These are phyloP conservation scores for Smutsia temminckii DNA, from an alignment of 2,797 vertebrate species.

Conservation along the genomic window DNA sequence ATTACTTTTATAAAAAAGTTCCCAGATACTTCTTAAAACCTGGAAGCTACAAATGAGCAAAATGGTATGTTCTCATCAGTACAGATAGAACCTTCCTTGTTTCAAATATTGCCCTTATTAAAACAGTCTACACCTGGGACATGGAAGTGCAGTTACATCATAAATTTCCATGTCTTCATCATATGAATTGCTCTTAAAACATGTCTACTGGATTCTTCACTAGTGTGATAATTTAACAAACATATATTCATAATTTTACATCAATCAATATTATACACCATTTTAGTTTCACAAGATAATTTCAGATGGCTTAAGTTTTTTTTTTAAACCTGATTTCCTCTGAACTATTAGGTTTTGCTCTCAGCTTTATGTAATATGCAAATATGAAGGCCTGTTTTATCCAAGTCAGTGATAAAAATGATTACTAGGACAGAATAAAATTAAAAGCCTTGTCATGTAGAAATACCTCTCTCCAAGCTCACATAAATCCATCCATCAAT, in stretches of 20 bases:
- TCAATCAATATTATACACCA: background rate
- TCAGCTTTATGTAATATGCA: conserved; percentile 17
- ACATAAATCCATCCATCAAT: background rate
- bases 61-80: background rate
- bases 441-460: background rate
- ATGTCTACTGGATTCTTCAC: background rate
- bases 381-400: conserved; percentile 2
- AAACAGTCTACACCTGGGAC: background rate
- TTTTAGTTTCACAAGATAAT: background rate
- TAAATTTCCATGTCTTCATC: background rate
- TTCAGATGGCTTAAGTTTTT: conserved; percentile 34
- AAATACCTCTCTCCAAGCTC: conserved; percentile 34
- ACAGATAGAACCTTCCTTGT: background rate
- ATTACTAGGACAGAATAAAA: background rate
- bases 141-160: background rate
- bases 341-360: background rate
- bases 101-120: background rate
- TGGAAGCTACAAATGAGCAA: background rate
- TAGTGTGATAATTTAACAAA: background rate
- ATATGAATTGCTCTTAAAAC: background rate
- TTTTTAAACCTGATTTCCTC: background rate
- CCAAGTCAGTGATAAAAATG: conserved; percentile 36
- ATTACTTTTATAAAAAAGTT: conserved; percentile 6
- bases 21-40: background rate
- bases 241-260: background rate